These are phyloP conservation scores for Esperia sulphurella DNA, from an alignment of 2,888 invertebrate species.

Conservation along the genomic window DNA sequence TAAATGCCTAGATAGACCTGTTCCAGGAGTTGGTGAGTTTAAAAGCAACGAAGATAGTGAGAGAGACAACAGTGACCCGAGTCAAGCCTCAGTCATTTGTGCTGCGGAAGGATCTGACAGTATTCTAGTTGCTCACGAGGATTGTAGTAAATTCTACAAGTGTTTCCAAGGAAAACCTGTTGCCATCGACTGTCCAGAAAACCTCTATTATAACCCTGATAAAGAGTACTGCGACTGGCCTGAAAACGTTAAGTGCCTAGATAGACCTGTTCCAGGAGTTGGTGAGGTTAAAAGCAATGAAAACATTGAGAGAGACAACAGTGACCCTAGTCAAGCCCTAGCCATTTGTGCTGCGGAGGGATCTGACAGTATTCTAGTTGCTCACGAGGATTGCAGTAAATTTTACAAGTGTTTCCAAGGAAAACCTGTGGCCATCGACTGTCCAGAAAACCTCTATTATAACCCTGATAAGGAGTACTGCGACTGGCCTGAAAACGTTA, in stretches of 20 bases:
- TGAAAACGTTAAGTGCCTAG: constrained; percentile 20
- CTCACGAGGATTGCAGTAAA: constrained; percentile 29
- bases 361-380: constrained; percentile 29
- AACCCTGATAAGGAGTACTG: constrained; percentile 27
- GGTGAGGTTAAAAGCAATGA: neutral
- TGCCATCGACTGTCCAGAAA: constrained; percentile 20
- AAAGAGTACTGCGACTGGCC: constrained; percentile 35
- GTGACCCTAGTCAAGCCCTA: constrained; percentile 20
- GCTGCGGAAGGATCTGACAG: constrained; percentile 26
- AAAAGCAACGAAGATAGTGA: neutral
- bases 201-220: constrained; percentile 28
- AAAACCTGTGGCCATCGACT: constrained; percentile 21
- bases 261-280: neutral
- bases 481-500: constrained; percentile 32
- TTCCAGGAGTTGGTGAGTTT: neutral
- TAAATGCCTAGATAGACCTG: neutral
- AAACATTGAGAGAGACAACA: constrained; percentile 3
- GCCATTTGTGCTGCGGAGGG: constrained; percentile 26
- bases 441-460: constrained; percentile 27
- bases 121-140: constrained; percentile 27
- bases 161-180: constrained; percentile 26
- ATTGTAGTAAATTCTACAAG: constrained; percentile 32
- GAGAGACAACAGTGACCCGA: neutral
- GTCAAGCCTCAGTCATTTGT: constrained; percentile 30
- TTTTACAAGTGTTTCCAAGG: constrained; percentile 31